These are phyloP conservation scores for Unio delphinus DNA, from an alignment of 2,888 invertebrate species.

Conservation along the genomic window DNA sequence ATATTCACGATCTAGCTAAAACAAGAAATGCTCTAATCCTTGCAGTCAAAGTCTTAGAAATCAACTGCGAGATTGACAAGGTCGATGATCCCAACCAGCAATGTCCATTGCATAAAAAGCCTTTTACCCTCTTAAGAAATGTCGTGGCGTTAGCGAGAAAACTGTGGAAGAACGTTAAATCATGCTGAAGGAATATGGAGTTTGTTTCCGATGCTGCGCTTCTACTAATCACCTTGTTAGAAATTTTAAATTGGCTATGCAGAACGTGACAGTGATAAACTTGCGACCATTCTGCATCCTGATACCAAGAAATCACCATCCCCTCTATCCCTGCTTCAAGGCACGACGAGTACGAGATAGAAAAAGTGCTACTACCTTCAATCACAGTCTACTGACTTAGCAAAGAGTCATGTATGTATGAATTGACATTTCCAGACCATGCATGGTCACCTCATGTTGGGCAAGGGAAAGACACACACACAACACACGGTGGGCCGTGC, in stretches of 20 bases:
- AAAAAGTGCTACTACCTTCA: background rate
- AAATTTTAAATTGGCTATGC: background rate
- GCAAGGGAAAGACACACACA: no score
- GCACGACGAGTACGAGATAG: slow-evolving; percentile 10
- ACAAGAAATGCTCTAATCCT: slow-evolving; percentile 15
- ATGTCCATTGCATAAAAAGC: slow-evolving; percentile 7
- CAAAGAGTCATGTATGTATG: background rate
- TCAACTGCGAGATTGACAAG: no score
- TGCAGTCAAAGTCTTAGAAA: no score
- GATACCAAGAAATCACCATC: background rate
- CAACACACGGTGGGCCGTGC: no score
- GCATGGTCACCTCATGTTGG: no score
- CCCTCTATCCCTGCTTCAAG: background rate
- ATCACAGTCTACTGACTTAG: slow-evolving; percentile 5
- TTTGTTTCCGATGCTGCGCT: slow-evolving; percentile 2
- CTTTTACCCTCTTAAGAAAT: background rate
- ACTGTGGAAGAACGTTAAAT: background rate
- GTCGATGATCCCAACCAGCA: no score
- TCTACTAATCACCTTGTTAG: background rate
- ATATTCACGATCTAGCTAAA: slow-evolving; percentile 10
- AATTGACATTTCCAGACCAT: no score
- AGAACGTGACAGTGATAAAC: background rate
- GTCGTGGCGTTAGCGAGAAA: slow-evolving; percentile 4
- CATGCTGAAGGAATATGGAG: slow-evolving; percentile 2
- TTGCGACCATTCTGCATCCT: background rate